A percentile compares a stretch with the other conserved stretches of the same genome.
phyloP scores from a whole-genome alignment of 2,888 invertebrate species.

The Melieria crassipennis region DNA sequence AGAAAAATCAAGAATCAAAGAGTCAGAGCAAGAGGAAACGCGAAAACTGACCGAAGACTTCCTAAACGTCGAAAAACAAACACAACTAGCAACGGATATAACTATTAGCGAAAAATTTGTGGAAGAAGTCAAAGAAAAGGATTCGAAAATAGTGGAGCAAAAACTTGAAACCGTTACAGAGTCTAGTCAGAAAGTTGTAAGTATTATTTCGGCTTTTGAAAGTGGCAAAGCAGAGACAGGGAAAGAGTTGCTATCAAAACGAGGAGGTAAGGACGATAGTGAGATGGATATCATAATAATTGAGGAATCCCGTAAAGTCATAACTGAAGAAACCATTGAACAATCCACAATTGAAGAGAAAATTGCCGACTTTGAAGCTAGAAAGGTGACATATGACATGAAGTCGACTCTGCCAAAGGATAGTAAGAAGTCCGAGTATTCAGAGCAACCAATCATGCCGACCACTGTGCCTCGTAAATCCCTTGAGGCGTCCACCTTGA shows the following conservation, averaged over 20 bases:
- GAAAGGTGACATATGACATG: constrained; percentile 25
- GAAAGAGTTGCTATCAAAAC: constrained; percentile 9
- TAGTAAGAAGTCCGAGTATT: constrained; percentile 6
- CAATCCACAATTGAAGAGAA: constrained; percentile 38
- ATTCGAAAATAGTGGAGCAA: constrained; percentile 21
- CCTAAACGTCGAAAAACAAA: constrained; percentile 54
- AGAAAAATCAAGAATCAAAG: constrained; percentile 46
- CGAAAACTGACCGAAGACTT: constrained; percentile 60
- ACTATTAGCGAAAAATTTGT: constrained; percentile 51
- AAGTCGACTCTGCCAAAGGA: constrained; percentile 24
- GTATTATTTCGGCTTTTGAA: constrained; percentile 54
- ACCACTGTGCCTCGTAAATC: neutral
- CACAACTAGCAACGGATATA: constrained; percentile 49
- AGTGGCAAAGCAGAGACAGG: constrained; percentile 23
- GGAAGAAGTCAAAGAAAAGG: constrained; percentile 55
- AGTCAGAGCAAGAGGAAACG: constrained; percentile 45
- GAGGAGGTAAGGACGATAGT: constrained; percentile 22
- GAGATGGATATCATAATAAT: constrained; percentile 25
- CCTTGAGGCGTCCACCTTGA: neutral
- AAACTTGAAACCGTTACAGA: constrained; percentile 36
- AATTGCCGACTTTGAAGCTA: constrained; percentile 43
- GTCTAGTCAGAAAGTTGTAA: constrained; percentile 53
- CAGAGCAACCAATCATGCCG: neutral
- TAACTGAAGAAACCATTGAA: constrained; percentile 32
- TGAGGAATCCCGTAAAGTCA: constrained; percentile 35